Percentiles rank a stretch among this genome's conserved stretches.
Conservation (phyloP, 2,113 vertebrate species). For the Potamarius usumacintae region DNA sequence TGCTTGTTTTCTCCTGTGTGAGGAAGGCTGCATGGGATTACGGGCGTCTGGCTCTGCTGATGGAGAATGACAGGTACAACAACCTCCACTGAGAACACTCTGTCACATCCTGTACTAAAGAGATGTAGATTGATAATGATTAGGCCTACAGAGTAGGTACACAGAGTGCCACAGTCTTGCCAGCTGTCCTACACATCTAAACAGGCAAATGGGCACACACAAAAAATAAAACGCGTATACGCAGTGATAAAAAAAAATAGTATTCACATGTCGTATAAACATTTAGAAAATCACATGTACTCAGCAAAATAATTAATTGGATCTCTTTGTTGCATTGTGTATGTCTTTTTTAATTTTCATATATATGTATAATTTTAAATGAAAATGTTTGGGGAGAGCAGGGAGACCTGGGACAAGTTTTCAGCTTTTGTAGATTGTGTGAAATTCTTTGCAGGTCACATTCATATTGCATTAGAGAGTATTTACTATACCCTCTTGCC, state of each 20-base stretch:
- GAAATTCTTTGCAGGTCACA: no score
- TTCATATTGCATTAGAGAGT: no score
- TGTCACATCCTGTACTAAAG: not conserved
- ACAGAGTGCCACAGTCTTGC: not conserved
- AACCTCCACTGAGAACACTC: not conserved
- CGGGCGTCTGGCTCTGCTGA: conserved; percentile 88
- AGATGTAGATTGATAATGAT: not conserved
- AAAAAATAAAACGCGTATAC: not conserved
- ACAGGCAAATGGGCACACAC: not conserved
- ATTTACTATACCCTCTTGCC: no score
- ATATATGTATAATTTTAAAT: no score
- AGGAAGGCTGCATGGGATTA: conserved; percentile 98
- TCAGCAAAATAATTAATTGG: not conserved
- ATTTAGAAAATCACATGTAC: not conserved
- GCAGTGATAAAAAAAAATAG: not conserved
- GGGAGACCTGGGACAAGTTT: no score
- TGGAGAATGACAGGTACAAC: conserved; percentile 91
- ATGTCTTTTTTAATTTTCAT: no score
- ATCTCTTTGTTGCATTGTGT: not conserved
- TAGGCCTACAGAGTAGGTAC: no score
- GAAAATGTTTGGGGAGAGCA: no score
- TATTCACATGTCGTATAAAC: not conserved
- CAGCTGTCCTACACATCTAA: not conserved
- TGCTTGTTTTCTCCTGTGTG: conserved; percentile 91
- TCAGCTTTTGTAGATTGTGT: no score